Evolutionary conservation across 1,140 invertebrate species (phyloP).

Genomic region (Ylistrum balloti): DNA sequence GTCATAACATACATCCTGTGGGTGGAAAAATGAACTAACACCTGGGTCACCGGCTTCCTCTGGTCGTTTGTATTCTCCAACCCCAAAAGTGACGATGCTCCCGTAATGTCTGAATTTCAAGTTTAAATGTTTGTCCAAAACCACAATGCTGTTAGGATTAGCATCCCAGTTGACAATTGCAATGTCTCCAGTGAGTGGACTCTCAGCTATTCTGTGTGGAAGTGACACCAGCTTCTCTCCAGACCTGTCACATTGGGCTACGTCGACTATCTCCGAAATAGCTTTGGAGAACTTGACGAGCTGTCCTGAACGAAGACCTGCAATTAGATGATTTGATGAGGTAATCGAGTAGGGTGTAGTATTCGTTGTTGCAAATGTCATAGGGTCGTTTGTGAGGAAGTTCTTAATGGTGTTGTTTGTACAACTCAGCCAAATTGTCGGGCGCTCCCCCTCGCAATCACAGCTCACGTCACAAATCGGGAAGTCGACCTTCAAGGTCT

Average conservation of each 20-base stretch:
- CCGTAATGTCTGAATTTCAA: constrained; percentile 22
- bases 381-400: constrained; percentile 13
- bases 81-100: neutral
- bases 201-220: neutral
- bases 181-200: neutral
- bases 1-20: constrained; percentile 33
- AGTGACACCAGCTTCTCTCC: neutral
- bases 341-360: neutral
- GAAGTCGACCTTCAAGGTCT: constrained; percentile 23
- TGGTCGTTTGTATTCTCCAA: neutral
- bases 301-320: neutral
- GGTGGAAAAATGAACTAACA: neutral
- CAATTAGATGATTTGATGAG: neutral
- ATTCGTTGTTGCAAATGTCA: constrained; percentile 18
- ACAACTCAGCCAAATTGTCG: constrained; percentile 3
- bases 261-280: neutral
- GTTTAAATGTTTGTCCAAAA: neutral
- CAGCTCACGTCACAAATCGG: constrained; percentile 13
- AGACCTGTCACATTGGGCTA: constrained; percentile 8
- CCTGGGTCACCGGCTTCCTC: neutral
- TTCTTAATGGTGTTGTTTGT: constrained; percentile 7
- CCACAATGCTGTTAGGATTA: constrained; percentile 21
- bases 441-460: neutral
- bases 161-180: constrained; percentile 16
- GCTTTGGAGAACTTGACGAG: neutral